Base-by-base conservation (phyloP, 2,113 vertebrate genomes). In the Sceloporus undulatus region DNA sequence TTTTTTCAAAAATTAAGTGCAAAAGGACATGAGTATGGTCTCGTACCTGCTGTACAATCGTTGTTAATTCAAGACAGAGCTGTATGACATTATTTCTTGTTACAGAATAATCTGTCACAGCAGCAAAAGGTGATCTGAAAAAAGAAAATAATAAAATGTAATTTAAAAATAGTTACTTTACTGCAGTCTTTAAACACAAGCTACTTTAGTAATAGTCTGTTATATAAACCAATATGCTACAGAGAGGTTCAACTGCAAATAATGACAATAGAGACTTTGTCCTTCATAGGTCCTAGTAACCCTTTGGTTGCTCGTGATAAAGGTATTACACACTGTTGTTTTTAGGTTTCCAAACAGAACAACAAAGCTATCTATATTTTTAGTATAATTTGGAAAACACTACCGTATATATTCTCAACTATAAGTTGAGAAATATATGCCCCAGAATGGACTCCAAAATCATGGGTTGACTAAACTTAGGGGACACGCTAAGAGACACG, bases 71-170 rank as follows among this genome's bases (percentile, higher is more conserved):
- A 97, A 99, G 96, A 96, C 99, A 99, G 92, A 99, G 98, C 95
- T 99, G 99, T 96, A 99, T 99, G 93, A 99, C 98, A 93, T 99
- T 99, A 96, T 99, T 99, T 94, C 99, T 97, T 94, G 98, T 99
- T 94, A 99, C 97, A 78, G 98, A 99, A 94, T 99, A 99, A 97
- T 99, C 99, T 94, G 98, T 98, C 94, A 99, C 99, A 90, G 98
- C 98, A 95, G 99, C 98, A 95, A 99, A 99, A 84, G 99, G 98
- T 89, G 99, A 99, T 97, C 99, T 99, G 95, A 80, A 96, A 97
- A 96, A 92, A 65, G 83, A 85, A 88, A 93, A 92, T 91, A 68
- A 11, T 84, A 27, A 42, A 38, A 65, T 40, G 3, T 90, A 94
- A 76, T 95, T 78, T 34, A 62, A 65, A 68, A 93, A 88, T 16